Evolutionary conservation across 1,140 invertebrate genomes (phyloP).

Genomic region (Apis dorsata): DNA sequence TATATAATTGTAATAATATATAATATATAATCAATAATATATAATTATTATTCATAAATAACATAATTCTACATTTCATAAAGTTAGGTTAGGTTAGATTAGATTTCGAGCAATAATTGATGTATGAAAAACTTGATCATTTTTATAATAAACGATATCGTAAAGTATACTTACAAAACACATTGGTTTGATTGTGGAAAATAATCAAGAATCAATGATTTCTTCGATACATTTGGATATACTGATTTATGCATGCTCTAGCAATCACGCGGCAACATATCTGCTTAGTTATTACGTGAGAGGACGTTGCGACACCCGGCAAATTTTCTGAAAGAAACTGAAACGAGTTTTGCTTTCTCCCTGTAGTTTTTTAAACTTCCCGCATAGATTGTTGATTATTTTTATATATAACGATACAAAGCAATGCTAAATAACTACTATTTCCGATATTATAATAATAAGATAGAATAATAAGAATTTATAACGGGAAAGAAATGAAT

Average conservation of each 20-base stretch:
- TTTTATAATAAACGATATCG: too few species aligned
- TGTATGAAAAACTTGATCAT: too few species aligned
- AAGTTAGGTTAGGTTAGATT: too few species aligned
- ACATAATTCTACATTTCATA: too few species aligned
- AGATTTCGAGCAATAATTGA: too few species aligned
- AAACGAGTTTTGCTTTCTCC: constrained; percentile 61
- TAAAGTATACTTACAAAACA: background rate
- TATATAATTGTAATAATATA: too few species aligned
- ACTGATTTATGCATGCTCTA: background rate
- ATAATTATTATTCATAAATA: too few species aligned
- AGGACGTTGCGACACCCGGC: constrained; percentile 53
- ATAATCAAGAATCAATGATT: background rate
- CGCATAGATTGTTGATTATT: background rate
- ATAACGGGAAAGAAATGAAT: too few species aligned
- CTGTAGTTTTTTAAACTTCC: constrained; percentile 30
- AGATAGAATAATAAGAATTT: too few species aligned
- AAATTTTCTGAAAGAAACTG: constrained; percentile 60
- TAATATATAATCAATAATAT: too few species aligned
- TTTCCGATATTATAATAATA: too few species aligned
- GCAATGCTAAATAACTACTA: too few species aligned
- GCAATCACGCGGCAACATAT: constrained; percentile 24
- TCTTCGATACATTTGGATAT: background rate
- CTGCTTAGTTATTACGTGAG: constrained; percentile 50
- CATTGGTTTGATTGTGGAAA: constrained; percentile 1
- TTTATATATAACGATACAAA: background rate